Percentiles rank a stretch among this genome's conserved stretches.
These are phyloP conservation scores for Sparus aurata DNA, from an alignment of 2,797 vertebrate species.

Conservation along the genomic window DNA sequence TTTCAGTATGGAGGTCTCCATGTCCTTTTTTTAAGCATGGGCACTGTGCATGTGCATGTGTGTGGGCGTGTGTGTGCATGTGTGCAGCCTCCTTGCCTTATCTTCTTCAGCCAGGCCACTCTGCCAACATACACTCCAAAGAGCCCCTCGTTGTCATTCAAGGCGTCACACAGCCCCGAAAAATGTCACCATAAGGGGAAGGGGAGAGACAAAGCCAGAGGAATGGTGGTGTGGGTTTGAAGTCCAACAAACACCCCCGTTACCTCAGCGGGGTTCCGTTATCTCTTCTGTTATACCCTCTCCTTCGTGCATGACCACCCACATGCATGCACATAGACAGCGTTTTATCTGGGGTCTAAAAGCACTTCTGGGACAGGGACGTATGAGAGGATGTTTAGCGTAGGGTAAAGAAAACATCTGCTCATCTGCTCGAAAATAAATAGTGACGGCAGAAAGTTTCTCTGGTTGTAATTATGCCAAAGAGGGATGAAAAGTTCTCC, in stretches of 20 bases:
- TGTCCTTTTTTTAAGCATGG: slow-evolving; percentile 51
- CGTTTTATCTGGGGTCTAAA: slow-evolving; percentile 29
- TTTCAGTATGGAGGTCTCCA: slow-evolving; percentile 36
- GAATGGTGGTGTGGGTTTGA: slow-evolving; percentile 52
- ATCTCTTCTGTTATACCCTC: slow-evolving; percentile 46
- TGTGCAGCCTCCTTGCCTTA: slow-evolving; percentile 77
- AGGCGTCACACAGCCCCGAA: slow-evolving; percentile 73
- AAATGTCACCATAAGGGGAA: slow-evolving; percentile 80
- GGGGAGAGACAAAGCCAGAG: slow-evolving; percentile 63
- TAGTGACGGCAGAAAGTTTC: background rate
- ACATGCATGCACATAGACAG: background rate
- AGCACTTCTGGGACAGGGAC: background rate
- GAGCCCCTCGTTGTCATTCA: slow-evolving; percentile 85
- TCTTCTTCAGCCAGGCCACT: slow-evolving; percentile 85
- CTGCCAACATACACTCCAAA: slow-evolving; percentile 82
- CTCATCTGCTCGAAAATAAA: slow-evolving; percentile 16
- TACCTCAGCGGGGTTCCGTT: slow-evolving; percentile 43
- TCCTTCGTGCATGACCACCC: slow-evolving; percentile 2
- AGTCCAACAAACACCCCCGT: slow-evolving; percentile 40
- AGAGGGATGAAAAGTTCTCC: background rate
- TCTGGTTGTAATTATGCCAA: slow-evolving; percentile 32
- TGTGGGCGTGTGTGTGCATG: slow-evolving; percentile 19
- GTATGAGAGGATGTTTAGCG: background rate
- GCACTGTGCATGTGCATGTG: slow-evolving; percentile 46
- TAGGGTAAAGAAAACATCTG: slow-evolving; percentile 6